These are phyloP conservation scores for Tyrophagus putrescentiae DNA, from an alignment of 1,140 invertebrate genomes.

Conservation along the genomic window DNA sequence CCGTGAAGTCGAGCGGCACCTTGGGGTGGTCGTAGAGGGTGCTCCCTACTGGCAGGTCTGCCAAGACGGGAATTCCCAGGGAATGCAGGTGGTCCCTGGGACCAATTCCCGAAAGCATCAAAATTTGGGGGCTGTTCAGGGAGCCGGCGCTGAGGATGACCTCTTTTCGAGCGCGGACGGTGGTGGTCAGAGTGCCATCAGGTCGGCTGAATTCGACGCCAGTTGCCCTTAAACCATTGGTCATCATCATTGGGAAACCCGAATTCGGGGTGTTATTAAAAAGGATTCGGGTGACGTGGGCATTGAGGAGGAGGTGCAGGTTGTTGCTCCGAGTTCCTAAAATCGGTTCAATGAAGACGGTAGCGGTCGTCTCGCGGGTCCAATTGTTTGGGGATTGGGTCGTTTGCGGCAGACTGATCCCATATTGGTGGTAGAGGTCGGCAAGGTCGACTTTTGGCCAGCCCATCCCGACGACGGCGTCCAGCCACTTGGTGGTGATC, in stretches of 20 bases:
- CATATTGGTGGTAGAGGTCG: no score
- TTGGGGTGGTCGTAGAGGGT: slow-evolving; percentile 59
- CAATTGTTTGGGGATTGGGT: slow-evolving; percentile 58
- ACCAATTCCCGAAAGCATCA: slow-evolving; percentile 26
- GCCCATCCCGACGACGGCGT: no score
- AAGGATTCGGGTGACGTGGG: slow-evolving; percentile 61
- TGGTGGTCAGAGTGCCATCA: slow-evolving; percentile 45
- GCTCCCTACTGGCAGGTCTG: slow-evolving; percentile 44
- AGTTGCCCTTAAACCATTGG: slow-evolving; percentile 46
- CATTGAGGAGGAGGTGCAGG: slow-evolving; percentile 63
- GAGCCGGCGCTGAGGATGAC: slow-evolving; percentile 63
- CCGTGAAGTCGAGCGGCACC: slow-evolving; percentile 27
- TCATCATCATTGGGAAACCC: no score
- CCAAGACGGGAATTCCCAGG: slow-evolving; percentile 37
- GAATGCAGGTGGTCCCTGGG: slow-evolving; percentile 21
- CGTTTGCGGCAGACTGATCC: no score
- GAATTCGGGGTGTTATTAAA: slow-evolving; percentile 48
- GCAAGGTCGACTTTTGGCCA: no score
- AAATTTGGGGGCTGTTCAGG: slow-evolving; percentile 34
- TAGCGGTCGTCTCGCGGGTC: slow-evolving; percentile 68
- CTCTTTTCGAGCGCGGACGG: slow-evolving; percentile 44
- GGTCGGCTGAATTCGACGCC: slow-evolving; percentile 57
- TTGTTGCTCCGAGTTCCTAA: slow-evolving; percentile 54
- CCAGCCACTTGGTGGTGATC: no score
- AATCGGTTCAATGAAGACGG: slow-evolving; percentile 76